Evolutionary conservation across 2,888 invertebrate species (phyloP).

Genomic region (Plagodis dolabraria): DNA sequence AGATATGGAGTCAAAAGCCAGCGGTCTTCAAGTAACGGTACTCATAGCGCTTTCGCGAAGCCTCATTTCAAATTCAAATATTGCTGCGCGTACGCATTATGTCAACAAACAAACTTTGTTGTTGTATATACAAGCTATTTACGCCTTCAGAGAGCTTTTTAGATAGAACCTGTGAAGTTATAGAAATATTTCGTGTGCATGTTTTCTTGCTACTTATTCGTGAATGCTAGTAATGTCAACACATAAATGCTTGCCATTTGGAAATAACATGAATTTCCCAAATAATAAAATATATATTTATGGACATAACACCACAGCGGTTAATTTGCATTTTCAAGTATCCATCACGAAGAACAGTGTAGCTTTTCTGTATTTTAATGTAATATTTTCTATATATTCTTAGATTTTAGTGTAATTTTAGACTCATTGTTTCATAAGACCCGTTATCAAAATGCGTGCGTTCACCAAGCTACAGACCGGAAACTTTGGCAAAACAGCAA

Average conservation of each 20-base stretch:
- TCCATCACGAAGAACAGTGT: too few relatives aligned
- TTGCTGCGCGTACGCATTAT: slow-evolving; percentile 60
- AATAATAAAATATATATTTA: too few relatives aligned
- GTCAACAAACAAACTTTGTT: slow-evolving; percentile 59
- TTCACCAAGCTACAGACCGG: slow-evolving; percentile 43
- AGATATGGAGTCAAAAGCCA: slow-evolving; percentile 39
- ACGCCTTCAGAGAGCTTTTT: slow-evolving; percentile 29
- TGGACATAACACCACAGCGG: too few relatives aligned
- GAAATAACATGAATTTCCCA: too few relatives aligned
- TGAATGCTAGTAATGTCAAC: slow-evolving; percentile 4
- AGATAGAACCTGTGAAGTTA: slow-evolving; percentile 32
- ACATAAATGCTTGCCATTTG: too few relatives aligned
- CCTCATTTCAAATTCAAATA: slow-evolving; percentile 71
- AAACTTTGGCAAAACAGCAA: slow-evolving; percentile 52
- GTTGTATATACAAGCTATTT: slow-evolving; percentile 36
- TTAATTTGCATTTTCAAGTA: too few relatives aligned
- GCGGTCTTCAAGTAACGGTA: slow-evolving; percentile 77
- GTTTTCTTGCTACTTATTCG: slow-evolving; percentile 2
- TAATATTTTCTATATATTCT: neutral
- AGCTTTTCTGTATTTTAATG: too few relatives aligned
- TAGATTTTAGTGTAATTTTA: neutral
- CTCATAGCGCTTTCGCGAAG: slow-evolving; percentile 64
- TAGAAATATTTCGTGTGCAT: slow-evolving; percentile 6
- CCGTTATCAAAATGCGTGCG: slow-evolving; percentile 51
- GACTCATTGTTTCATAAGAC: slow-evolving; percentile 17